phyloP scores from a whole-genome alignment of 1,140 invertebrate species.

The Pseudobourletiella spinata region DNA sequence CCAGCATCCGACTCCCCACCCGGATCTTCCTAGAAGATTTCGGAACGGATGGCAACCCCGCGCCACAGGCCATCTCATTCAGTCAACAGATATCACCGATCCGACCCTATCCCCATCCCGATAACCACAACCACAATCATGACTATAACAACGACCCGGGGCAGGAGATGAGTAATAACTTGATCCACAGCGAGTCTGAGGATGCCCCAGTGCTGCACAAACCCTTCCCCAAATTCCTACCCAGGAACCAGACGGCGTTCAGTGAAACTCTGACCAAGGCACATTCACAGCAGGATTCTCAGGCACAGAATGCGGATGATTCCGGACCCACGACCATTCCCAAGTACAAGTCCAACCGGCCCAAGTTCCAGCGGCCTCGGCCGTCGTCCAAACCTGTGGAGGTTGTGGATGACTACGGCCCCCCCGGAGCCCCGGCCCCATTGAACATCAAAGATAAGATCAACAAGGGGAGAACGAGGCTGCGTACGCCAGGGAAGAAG shows the following conservation, averaged over 20 bases:
- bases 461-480: neutral
- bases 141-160: neutral
- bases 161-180: neutral
- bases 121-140: neutral
- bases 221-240: constrained; percentile 8
- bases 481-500: neutral
- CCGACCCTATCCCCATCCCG: constrained; percentile 1
- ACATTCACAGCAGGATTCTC: no score
- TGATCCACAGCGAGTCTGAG: neutral
- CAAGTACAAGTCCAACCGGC: constrained; percentile 4
- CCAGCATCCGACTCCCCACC: neutral
- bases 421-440: neutral
- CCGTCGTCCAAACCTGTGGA: neutral
- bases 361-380: neutral
- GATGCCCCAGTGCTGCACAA: neutral
- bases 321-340: neutral
- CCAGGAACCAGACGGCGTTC: neutral
- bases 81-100: neutral
- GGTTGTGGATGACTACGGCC: neutral
- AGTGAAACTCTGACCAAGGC: neutral
- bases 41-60: neutral
- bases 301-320: neutral
- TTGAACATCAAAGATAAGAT: neutral
- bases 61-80: neutral
- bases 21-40: constrained; percentile 8